phyloP scores from a whole-genome alignment of 2,113 vertebrate genomes.

The Neopipo cinnamomea region DNA sequence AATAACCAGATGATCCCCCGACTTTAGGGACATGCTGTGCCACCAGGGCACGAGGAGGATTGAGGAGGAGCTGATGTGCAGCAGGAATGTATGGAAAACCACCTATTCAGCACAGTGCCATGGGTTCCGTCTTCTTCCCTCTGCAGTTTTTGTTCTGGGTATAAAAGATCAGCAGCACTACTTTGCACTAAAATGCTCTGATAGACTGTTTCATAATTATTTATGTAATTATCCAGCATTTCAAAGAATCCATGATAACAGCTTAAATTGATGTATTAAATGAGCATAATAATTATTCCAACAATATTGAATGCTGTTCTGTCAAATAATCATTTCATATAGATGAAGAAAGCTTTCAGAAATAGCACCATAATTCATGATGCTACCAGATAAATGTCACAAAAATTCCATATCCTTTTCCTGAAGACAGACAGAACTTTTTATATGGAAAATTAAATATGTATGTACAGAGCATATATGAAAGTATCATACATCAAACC shows the following conservation, averaged over 20 bases:
- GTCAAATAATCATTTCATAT: conserved; percentile 61
- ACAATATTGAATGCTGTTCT: conserved; percentile 65
- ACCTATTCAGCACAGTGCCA: fast-evolving
- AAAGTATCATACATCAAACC: conserved; percentile 51
- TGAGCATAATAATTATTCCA: conserved; percentile 66
- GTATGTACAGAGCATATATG: conserved; percentile 1
- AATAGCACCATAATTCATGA: conserved; percentile 62
- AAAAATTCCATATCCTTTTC: conserved; percentile 31
- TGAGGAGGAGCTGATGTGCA: background rate
- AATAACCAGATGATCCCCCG: fast-evolving
- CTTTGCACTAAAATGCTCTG: conserved; percentile 18
- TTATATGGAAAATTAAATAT: conserved; percentile 36
- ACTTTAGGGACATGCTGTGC: background rate
- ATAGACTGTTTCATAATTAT: conserved; percentile 68
- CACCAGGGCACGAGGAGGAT: background rate
- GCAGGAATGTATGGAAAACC: background rate
- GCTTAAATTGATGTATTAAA: conserved; percentile 72
- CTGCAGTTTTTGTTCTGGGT: conserved; percentile 9
- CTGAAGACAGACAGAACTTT: conserved; percentile 59
- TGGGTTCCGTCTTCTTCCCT: background rate
- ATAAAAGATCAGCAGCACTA: conserved; percentile 41
- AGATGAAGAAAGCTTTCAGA: conserved; percentile 56
- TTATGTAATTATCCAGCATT: conserved; percentile 73
- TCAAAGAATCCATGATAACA: conserved; percentile 61
- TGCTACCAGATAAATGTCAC: conserved; percentile 40